phyloP scores from a whole-genome alignment of 2,113 vertebrate genomes.

The Camelus bactrianus region DNA sequence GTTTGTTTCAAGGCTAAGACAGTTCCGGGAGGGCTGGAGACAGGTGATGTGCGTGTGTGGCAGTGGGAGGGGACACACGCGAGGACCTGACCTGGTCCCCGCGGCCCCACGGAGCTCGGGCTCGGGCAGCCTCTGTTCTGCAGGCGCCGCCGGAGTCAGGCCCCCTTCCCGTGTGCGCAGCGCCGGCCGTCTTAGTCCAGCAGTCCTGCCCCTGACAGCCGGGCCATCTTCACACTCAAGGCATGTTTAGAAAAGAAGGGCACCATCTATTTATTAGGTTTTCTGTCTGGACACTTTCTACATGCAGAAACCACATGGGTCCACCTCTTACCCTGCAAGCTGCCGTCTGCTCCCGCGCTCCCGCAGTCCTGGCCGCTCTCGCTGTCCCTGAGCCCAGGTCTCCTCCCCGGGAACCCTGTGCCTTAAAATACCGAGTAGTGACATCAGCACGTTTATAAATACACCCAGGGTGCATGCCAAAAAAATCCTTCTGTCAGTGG shows the following conservation, averaged over 20 bases:
- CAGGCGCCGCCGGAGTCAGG: accelerated
- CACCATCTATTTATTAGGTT: accelerated
- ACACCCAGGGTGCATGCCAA: accelerated
- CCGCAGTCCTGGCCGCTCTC: background rate
- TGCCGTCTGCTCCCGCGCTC: accelerated
- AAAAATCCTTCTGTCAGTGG: accelerated
- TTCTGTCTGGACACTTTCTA: background rate
- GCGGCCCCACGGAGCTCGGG: accelerated
- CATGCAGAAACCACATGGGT: background rate
- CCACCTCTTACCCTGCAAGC: background rate
- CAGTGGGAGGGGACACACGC: background rate
- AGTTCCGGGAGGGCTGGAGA: background rate
- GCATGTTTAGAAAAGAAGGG: background rate
- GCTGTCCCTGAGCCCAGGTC: background rate
- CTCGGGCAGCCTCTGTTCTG: background rate
- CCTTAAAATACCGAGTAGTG: background rate
- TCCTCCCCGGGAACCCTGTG: no score
- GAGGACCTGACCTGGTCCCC: accelerated
- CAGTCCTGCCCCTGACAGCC: background rate
- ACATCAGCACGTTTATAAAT: background rate
- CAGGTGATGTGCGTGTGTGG: background rate
- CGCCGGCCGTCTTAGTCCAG: accelerated
- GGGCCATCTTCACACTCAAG: accelerated
- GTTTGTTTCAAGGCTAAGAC: background rate
- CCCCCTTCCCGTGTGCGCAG: background rate